Evolutionary conservation across 1,140 invertebrate species (phyloP).

Genomic region (Nomia melanderi): DNA sequence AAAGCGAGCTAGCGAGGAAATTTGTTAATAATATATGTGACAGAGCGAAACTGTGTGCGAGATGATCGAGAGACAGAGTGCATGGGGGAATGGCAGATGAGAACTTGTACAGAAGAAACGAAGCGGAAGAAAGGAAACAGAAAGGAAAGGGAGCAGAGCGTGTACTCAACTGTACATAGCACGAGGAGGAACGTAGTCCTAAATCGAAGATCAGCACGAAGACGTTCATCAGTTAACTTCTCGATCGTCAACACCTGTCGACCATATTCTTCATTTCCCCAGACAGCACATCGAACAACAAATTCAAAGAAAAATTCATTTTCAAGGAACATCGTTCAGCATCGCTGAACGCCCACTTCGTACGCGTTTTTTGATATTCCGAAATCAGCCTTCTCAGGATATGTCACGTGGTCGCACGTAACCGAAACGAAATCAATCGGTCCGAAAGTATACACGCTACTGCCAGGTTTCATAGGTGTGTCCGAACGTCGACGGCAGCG

Average conservation of each 20-base stretch:
- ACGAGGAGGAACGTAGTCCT: constrained; percentile 9
- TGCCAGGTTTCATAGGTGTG: neutral
- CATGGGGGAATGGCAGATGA: neutral
- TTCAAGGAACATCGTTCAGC: too few relatives aligned
- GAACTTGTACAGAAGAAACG: neutral
- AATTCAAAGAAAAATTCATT: too few relatives aligned
- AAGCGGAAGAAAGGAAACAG: neutral
- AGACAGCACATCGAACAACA: too few relatives aligned
- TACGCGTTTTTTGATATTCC: neutral
- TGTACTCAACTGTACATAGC: constrained; percentile 15
- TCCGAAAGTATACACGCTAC: neutral
- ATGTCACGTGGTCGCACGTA: too few relatives aligned
- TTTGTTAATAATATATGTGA: neutral
- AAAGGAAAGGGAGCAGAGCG: constrained; percentile 1
- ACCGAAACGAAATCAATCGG: too few relatives aligned
- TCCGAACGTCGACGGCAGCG: too few relatives aligned
- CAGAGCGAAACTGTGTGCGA: neutral
- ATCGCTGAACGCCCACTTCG: neutral
- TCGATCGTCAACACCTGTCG: neutral
- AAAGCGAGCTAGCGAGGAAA: neutral
- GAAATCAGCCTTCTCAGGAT: neutral
- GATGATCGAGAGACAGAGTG: neutral
- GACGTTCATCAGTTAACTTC: neutral
- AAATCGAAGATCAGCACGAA: neutral
- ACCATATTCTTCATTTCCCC: neutral